A percentile compares a stretch with the other conserved stretches of the same genome.
Conservation (phyloP, 1,140 invertebrate genomes). For the Orussus abietinus region DNA sequence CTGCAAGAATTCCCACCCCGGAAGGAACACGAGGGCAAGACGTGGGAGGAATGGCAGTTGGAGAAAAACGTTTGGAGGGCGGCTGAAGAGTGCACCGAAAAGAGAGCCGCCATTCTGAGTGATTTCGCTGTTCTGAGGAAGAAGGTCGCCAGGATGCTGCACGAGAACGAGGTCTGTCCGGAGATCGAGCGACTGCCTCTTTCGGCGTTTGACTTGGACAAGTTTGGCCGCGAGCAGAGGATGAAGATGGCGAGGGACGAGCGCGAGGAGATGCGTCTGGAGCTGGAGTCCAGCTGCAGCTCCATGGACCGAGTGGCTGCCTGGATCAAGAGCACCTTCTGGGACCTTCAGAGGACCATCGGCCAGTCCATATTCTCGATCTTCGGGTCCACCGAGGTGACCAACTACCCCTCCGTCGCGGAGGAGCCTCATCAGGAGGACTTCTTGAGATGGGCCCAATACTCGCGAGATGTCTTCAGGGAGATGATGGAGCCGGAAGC, state of each 20-base stretch:
- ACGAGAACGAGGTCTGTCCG: slow-evolving; percentile 35
- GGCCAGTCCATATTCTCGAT: slow-evolving; percentile 48
- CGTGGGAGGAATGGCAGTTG: slow-evolving; percentile 38
- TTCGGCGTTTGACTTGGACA: slow-evolving; percentile 38
- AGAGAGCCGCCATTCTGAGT: slow-evolving; percentile 20
- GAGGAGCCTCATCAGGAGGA: slow-evolving; percentile 14
- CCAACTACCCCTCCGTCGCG: slow-evolving; percentile 41
- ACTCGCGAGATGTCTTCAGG: slow-evolving; percentile 17
- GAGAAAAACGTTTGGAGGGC: slow-evolving; percentile 20
- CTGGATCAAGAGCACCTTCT: slow-evolving; percentile 47
- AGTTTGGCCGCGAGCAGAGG: slow-evolving; percentile 24
- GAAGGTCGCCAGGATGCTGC: slow-evolving; percentile 30
- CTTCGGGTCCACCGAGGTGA: slow-evolving; percentile 36
- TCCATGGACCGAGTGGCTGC: slow-evolving; percentile 39
- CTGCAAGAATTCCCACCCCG: slow-evolving; percentile 15
- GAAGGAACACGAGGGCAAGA: slow-evolving; percentile 11
- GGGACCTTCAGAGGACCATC: slow-evolving; percentile 37
- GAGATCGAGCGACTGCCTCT: slow-evolving; percentile 34
- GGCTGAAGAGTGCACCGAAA: slow-evolving; percentile 3
- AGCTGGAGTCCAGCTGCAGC: slow-evolving; percentile 38
- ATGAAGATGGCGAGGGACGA: slow-evolving; percentile 40
- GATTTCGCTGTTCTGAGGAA: slow-evolving; percentile 29
- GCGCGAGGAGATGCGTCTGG: slow-evolving; percentile 33
- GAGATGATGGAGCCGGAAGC: slow-evolving; percentile 10
- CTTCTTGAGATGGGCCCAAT: slow-evolving; percentile 17